These are phyloP conservation scores for Chloebia gouldiae DNA, from an alignment of 2,113 vertebrate genomes.

Conservation along the genomic window DNA sequence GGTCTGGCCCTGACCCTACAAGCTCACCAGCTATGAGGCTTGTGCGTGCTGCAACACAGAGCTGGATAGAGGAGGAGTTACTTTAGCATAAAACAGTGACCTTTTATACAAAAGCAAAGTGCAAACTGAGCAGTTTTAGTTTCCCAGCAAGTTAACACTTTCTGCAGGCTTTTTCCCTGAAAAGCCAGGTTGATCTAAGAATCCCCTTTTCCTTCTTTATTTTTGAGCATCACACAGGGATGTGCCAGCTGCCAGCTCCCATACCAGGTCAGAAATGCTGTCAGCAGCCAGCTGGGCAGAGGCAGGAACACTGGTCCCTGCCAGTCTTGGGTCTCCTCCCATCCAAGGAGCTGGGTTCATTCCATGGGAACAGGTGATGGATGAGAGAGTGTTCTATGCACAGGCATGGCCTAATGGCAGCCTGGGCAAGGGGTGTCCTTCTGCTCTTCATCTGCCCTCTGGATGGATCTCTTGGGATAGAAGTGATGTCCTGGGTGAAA, in stretches of 20 bases:
- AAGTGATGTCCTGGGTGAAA: not conserved
- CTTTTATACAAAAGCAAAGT: slow-evolving; percentile 42
- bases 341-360: not conserved
- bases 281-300: not conserved
- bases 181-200: not conserved
- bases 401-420: not conserved
- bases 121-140: slow-evolving; percentile 14
- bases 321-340: not conserved
- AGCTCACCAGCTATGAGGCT: not conserved
- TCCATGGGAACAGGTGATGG: not conserved
- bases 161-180: not conserved
- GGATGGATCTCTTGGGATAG: not conserved
- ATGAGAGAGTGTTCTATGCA: not conserved
- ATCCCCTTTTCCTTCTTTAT: not conserved
- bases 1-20: not conserved
- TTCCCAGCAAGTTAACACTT: not conserved
- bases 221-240: not conserved
- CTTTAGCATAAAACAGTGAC: not conserved
- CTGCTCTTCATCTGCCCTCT: not conserved
- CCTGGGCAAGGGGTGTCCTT: not conserved
- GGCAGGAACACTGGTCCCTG: not conserved
- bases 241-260: not conserved
- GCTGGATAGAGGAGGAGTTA: not conserved
- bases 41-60: not conserved
- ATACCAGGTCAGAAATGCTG: fast-evolving